Evolutionary conservation across 2,888 invertebrate genomes (phyloP), one percentile per base, ranked within the genome.

Genomic region (Tetragnatha montana): DNA sequence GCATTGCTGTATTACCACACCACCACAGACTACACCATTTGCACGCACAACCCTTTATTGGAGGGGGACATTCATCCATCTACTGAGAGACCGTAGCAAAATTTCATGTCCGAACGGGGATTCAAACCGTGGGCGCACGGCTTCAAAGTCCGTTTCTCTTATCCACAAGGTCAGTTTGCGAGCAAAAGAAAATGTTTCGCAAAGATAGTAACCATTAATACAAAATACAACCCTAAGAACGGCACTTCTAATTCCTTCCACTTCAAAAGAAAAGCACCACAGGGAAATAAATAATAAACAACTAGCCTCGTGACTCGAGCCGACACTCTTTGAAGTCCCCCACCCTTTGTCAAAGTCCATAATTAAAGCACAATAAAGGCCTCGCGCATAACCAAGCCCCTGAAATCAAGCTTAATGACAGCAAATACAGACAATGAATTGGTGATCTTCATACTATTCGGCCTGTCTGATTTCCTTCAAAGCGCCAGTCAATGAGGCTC

Each of bases 381-480:
- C 60, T 17, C 17, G 12, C 17, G 60, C 73, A 81, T 10, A 14
- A 71, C 81, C 81, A 74, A 81, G 81, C 81, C 81, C 75, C 71
- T 60, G 51, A 22, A 51, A 75, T 17, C 73, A 51, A 21, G 51
- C 51, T 8, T 35, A 70, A 81, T 81, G 47, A 14, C n/a, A 51
- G 22, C 71, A 51, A 81, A 14, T 73, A 14, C 51, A 81, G 73
- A 81, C 81, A 81, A 73, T 81, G 81, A 81, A 81, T 81, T 81
- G 81, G 71, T 35, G 81, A 71, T 73, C 71, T 81, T 81, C 73
- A 51, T 73, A 22, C 47, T n/a, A 19, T 49, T 70, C 70, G n/a
- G 81, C 81, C 78, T 78, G 22, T 17, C 60, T 78, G 21, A 21
- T 78, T 78, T 78, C 21, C 60, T 60, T 60, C 60, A 60, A 60